Percentiles rank a stretch among this genome's conserved stretches.
Evolutionary conservation across 2,113 vertebrate species (phyloP).

Genomic region (Hippocampus mohnikei): DNA sequence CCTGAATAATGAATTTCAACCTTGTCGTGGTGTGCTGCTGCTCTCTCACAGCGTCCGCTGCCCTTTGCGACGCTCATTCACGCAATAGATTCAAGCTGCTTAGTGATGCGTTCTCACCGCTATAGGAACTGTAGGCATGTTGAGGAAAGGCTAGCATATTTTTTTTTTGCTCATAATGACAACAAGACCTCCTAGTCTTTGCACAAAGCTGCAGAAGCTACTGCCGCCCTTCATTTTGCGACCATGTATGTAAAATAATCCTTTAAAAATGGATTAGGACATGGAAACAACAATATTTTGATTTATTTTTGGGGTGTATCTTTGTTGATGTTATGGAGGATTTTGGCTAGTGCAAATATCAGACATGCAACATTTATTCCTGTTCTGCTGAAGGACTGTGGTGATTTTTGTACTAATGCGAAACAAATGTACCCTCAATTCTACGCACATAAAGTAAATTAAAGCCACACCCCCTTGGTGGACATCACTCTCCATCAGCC

Average conservation of each 20-base stretch:
- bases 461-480: too few species aligned
- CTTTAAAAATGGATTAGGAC: constrained; percentile 7
- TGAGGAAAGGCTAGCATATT: constrained; percentile 45
- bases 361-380: constrained; percentile 14
- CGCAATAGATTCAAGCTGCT: constrained; percentile 63
- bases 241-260: constrained; percentile 14
- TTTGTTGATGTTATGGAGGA: neutral
- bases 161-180: constrained; percentile 60
- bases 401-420: neutral
- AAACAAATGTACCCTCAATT: neutral
- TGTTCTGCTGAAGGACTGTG: constrained; percentile 19
- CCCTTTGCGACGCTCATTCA: constrained; percentile 20
- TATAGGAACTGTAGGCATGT: constrained; percentile 47
- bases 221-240: constrained; percentile 20
- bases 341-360: constrained; percentile 10
- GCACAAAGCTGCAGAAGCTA: constrained; percentile 30
- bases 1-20: constrained; percentile 63
- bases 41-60: constrained; percentile 45
- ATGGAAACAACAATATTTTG: constrained; percentile 15
- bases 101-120: constrained; percentile 56
- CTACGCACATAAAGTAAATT: too few species aligned
- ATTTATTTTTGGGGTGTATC: constrained; percentile 1
- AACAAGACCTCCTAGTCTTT: constrained; percentile 55
- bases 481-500: too few species aligned
- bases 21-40: constrained; percentile 58